Evolutionary conservation across 2,797 vertebrate genomes (phyloP).

Genomic region (Argya squamiceps): DNA sequence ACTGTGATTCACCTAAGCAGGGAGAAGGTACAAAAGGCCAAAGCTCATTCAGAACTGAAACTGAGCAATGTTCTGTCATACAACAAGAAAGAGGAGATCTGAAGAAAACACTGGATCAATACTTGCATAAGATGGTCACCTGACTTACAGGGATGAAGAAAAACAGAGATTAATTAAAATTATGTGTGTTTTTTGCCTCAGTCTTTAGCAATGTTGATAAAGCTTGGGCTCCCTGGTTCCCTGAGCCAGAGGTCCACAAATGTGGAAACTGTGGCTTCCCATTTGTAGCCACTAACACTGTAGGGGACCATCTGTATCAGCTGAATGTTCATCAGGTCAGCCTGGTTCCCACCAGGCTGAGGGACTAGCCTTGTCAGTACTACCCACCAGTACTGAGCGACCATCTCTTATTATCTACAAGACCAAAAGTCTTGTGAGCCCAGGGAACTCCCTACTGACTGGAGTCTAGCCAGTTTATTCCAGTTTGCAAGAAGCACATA

Average conservation of each 20-base stretch:
- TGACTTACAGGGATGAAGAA: background rate
- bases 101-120: background rate
- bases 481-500: accelerated
- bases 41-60: background rate
- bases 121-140: background rate
- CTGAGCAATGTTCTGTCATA: background rate
- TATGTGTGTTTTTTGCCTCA: background rate
- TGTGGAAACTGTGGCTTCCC: background rate
- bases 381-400: background rate
- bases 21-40: background rate
- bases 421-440: background rate
- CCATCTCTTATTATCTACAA: background rate
- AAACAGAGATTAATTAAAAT: background rate
- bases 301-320: background rate
- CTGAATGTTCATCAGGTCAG: background rate
- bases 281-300: background rate
- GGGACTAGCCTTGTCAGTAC: background rate
- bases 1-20: background rate
- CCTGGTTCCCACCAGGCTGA: background rate
- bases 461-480: background rate
- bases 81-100: background rate
- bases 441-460: background rate
- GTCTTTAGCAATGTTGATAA: background rate
- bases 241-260: background rate
- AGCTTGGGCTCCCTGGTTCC: background rate